Percentiles rank a stretch among this genome's conserved stretches.
These are phyloP conservation scores for Lasioglossum vierecki DNA, from an alignment of 2,888 invertebrate species.

Conservation along the genomic window DNA sequence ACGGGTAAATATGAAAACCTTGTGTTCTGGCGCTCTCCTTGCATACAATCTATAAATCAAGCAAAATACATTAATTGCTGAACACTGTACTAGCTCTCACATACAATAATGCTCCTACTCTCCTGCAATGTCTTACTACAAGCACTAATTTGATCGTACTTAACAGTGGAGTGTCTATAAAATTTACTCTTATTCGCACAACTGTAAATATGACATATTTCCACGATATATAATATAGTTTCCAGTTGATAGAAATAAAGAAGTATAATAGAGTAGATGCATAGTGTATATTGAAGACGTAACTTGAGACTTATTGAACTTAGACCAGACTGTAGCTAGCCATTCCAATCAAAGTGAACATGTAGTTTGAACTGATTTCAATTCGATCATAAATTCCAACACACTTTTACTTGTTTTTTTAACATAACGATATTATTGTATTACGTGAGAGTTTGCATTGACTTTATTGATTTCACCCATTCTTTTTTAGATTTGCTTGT, in stretches of 20 bases:
- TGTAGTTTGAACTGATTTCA: slow-evolving; percentile 15
- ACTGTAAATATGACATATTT: slow-evolving; percentile 38
- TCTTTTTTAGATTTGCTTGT: slow-evolving; percentile 27
- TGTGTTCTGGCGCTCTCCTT: slow-evolving; percentile 71
- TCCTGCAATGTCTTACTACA: slow-evolving; percentile 41
- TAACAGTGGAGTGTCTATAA: slow-evolving; percentile 36
- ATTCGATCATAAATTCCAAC: slow-evolving; percentile 11
- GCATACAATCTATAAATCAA: slow-evolving; percentile 59
- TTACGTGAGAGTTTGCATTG: not conserved
- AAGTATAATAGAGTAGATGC: slow-evolving; percentile 36
- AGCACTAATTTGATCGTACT: slow-evolving; percentile 59
- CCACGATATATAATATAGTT: slow-evolving; percentile 29
- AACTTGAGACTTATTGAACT: slow-evolving; percentile 23
- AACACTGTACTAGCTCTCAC: slow-evolving; percentile 41
- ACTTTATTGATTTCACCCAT: not conserved
- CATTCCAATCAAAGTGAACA: slow-evolving; percentile 2
- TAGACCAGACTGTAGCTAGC: slow-evolving; percentile 10
- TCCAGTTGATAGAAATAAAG: slow-evolving; percentile 14
- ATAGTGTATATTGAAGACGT: slow-evolving; percentile 29
- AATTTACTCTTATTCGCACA: slow-evolving; percentile 40
- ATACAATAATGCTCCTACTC: slow-evolving; percentile 34
- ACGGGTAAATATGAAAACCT: slow-evolving; percentile 85
- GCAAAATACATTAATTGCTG: slow-evolving; percentile 53
- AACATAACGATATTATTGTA: not conserved
- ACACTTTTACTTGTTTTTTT: not conserved